Base-by-base conservation (phyloP, 2,113 vertebrate species). In the Vombatus ursinus region DNA sequence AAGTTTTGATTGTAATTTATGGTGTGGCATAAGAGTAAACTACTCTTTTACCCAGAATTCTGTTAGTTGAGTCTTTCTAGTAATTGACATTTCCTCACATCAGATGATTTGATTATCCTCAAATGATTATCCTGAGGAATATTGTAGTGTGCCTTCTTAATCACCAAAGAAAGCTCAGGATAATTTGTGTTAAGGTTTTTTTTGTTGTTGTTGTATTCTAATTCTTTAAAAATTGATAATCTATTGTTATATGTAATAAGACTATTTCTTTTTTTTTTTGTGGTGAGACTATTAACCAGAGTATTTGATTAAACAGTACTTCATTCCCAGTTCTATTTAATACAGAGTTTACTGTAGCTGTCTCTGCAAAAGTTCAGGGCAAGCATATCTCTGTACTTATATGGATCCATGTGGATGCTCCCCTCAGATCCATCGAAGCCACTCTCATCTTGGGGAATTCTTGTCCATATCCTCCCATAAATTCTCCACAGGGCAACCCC, bases 1-100 rank as follows among this genome's bases (percentile, higher is more conserved):
- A 90, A 51, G 68, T 90, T 93, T 53, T 92, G 50, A 91, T 47
- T 95, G 57, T 19, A 84, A 0, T 89, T 94, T 50, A 44, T 89
- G 14, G 2, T 95, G 28, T 96, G 52, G 57, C 90, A 95, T 92
- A 90, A 90, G 3, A 52, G 84, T 96, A 53, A 93, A 95, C 8
- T 94, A n/a, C 14, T 8, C 14, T 57, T 1, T 31, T 57, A 57
- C 11, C 28, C 68, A n/a, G n/a, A 12, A 26, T 16, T 61, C 57
- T 94, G 24, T 92, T 89, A 1, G 0, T 92, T 53, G 49, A 93
- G 90, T 90, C 5, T 6, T 51, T 93, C 94, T 95, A 96, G 89
- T 37, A 53, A 53, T 91, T 93, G 52, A 91, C 91, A 91, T 90
- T 61, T 68, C 6, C 92, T 92, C 31, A 92, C 77, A 68, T 68